phyloP scores from a whole-genome alignment of 2,888 invertebrate species.

The Linnaemya vulpina region DNA sequence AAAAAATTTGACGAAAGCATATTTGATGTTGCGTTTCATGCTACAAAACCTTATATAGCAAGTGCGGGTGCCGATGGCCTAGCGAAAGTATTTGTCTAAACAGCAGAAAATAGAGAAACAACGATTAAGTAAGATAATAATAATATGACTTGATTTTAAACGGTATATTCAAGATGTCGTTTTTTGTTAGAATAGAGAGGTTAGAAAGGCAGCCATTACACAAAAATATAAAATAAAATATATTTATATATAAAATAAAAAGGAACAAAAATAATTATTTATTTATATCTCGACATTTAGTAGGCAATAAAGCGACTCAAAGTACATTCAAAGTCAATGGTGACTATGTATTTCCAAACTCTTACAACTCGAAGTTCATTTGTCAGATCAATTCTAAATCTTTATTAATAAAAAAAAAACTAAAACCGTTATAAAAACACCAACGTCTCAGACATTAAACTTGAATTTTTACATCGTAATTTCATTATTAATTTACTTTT shows the following conservation, averaged over 20 bases:
- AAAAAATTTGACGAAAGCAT: constrained; percentile 99
- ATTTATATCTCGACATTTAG: constrained; percentile 44
- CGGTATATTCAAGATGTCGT: constrained; percentile 58
- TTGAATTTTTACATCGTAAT: neutral
- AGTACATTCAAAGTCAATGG: constrained; percentile 31
- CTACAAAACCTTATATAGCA: constrained; percentile 98
- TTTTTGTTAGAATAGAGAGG: constrained; percentile 65
- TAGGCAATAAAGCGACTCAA: constrained; percentile 26
- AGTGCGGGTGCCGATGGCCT: constrained; percentile 99
- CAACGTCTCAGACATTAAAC: neutral
- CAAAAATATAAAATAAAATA: constrained; percentile 30
- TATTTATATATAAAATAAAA: constrained; percentile 46
- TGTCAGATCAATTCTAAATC: neutral
- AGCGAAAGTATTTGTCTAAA: constrained; percentile 98
- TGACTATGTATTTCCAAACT: constrained; percentile 41
- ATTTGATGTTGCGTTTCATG: constrained; percentile 99
- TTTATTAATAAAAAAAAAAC: neutral
- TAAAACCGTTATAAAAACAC: constrained; percentile 1
- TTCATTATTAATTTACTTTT: neutral
- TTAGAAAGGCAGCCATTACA: constrained; percentile 64
- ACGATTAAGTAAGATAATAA: constrained; percentile 70
- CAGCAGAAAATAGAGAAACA: constrained; percentile 39
- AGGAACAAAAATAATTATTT: constrained; percentile 51
- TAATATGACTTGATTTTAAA: constrained; percentile 56
- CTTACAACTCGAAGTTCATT: neutral